phyloP scores from a whole-genome alignment of 2,888 invertebrate genomes.

The Synergus itoensis region DNA sequence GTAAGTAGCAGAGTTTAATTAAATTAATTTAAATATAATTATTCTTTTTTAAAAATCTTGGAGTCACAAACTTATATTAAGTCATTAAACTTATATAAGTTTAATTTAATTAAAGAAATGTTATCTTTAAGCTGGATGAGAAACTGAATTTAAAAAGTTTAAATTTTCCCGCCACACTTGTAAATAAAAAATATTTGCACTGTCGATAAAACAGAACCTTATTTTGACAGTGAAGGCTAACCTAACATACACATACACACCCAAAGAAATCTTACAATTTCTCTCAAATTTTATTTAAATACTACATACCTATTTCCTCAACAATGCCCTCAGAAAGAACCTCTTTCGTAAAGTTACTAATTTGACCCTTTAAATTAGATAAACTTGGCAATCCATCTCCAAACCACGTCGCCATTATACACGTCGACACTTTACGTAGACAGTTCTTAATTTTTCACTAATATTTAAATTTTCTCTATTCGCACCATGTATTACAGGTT shows the following conservation, averaged over 20 bases:
- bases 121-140: no score
- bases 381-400: conserved; percentile 74
- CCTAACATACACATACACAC: conserved; percentile 51
- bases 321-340: conserved; percentile 88
- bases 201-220: conserved; percentile 69
- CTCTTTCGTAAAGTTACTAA: conserved; percentile 92
- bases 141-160: no score
- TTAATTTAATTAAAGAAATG: no score
- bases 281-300: conserved; percentile 22
- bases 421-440: conserved; percentile 64
- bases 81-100: no score
- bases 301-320: conserved; percentile 80
- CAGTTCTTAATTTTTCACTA: background rate
- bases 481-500: background rate
- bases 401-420: conserved; percentile 76
- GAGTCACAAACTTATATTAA: no score
- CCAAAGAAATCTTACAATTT: background rate
- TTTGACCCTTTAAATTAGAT: conserved; percentile 89
- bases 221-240: conserved; percentile 73
- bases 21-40: no score
- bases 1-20: no score
- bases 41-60: no score
- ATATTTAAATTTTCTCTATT: background rate
- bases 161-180: conserved; percentile 10
- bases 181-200: conserved; percentile 17